phyloP scores from a whole-genome alignment of 2,113 vertebrate genomes.

The Takifugu bimaculatus region DNA sequence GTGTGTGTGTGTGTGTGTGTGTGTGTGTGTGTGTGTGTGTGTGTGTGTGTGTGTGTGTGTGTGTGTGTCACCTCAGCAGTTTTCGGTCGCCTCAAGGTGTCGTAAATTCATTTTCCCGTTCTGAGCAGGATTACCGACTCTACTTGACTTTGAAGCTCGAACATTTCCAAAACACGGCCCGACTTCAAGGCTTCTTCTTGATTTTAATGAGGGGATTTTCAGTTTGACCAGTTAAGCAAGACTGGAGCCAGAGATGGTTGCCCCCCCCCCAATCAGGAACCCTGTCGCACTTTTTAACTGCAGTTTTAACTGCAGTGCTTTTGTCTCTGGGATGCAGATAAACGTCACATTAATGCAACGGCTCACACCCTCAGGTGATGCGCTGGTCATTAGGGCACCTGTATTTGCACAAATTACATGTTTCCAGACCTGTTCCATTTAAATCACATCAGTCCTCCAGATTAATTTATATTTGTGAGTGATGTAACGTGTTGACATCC shows the following conservation, averaged over 20 bases:
- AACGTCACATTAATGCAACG: no score
- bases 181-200: slow-evolving; percentile 43
- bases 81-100: slow-evolving; percentile 41
- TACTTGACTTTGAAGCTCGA: slow-evolving; percentile 56
- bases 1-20: no score
- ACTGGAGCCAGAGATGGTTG: slow-evolving; percentile 29
- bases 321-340: no score
- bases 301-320: background rate
- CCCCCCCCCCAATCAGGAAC: slow-evolving; percentile 16
- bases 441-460: no score
- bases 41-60: slow-evolving; percentile 1
- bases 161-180: slow-evolving; percentile 57
- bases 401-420: no score
- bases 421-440: no score
- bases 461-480: no score
- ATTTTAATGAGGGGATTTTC: slow-evolving; percentile 61
- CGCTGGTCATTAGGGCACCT: no score
- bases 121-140: slow-evolving; percentile 49
- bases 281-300: slow-evolving; percentile 23
- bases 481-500: no score
- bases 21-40: background rate
- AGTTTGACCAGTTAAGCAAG: slow-evolving; percentile 37
- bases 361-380: no score
- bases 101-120: slow-evolving; percentile 33
- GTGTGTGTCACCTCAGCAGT: slow-evolving; percentile 36